Evolutionary conservation across 1,140 invertebrate species (phyloP).

Genomic region (Thereuonema tuberculata): DNA sequence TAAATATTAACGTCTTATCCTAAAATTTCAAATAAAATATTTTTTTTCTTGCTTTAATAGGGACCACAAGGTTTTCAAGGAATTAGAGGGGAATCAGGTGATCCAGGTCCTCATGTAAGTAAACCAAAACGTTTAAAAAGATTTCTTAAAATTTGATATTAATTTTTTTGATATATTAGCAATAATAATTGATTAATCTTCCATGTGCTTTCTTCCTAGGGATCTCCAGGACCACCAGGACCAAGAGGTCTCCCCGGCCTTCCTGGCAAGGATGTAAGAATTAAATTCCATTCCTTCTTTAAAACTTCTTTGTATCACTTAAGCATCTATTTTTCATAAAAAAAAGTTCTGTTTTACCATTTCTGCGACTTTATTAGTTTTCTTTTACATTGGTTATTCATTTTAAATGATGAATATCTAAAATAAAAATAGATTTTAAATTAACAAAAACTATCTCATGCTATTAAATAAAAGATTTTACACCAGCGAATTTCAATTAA

Average conservation of each 20-base stretch:
- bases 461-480: too few relatives aligned
- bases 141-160: too few relatives aligned
- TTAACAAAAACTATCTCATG: too few relatives aligned
- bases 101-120: conserved; percentile 42
- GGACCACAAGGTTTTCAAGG: conserved; percentile 63
- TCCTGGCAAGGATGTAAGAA: conserved; percentile 59
- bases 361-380: too few relatives aligned
- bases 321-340: not conserved
- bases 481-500: too few relatives aligned
- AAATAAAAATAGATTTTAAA: too few relatives aligned
- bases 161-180: not conserved
- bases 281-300: too few relatives aligned
- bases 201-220: too few relatives aligned
- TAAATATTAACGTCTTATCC: conserved; percentile 8
- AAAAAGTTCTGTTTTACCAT: too few relatives aligned
- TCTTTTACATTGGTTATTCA: not conserved
- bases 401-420: too few relatives aligned
- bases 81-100: conserved; percentile 55
- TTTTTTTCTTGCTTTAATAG: conserved; percentile 13
- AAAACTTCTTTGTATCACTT: not conserved
- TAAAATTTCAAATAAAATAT: not conserved
- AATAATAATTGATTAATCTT: too few relatives aligned
- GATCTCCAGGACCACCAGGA: conserved; percentile 40
- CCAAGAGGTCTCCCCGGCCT: conserved; percentile 48
- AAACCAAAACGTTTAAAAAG: too few relatives aligned